Evolutionary conservation across 2,113 vertebrate genomes (phyloP).

Genomic region (Nipponia nippon): DNA sequence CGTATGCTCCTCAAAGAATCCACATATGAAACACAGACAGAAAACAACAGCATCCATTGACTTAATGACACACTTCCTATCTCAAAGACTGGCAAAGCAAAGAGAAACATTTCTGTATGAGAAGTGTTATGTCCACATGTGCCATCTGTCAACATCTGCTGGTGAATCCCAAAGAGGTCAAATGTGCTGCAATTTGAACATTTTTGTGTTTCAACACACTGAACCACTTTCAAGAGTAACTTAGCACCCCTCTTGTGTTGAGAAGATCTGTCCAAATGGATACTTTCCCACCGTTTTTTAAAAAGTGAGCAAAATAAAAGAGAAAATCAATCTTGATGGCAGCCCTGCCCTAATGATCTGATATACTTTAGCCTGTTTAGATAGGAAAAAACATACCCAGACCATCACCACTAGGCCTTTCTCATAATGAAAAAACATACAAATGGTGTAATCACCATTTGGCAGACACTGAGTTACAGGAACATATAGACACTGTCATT

Average conservation of each 20-base stretch:
- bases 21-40: background rate
- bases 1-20: background rate
- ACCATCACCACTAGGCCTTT: background rate
- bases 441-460: background rate
- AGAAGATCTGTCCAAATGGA: background rate
- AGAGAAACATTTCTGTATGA: constrained; percentile 6
- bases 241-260: background rate
- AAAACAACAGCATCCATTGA: background rate
- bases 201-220: background rate
- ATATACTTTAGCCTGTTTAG: background rate
- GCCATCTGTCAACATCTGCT: background rate
- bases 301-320: background rate
- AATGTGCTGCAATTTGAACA: background rate
- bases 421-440: background rate
- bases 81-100: constrained; percentile 8
- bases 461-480: background rate
- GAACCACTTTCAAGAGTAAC: background rate
- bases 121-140: background rate
- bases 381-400: background rate
- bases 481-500: background rate
- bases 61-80: background rate
- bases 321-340: background rate
- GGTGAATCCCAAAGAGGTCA: background rate
- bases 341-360: background rate
- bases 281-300: background rate